Percentiles rank a stretch among this genome's conserved stretches.
These are phyloP conservation scores for Drosophila rhopaloa DNA, from an alignment of 1,140 invertebrate genomes.

Conservation along the genomic window DNA sequence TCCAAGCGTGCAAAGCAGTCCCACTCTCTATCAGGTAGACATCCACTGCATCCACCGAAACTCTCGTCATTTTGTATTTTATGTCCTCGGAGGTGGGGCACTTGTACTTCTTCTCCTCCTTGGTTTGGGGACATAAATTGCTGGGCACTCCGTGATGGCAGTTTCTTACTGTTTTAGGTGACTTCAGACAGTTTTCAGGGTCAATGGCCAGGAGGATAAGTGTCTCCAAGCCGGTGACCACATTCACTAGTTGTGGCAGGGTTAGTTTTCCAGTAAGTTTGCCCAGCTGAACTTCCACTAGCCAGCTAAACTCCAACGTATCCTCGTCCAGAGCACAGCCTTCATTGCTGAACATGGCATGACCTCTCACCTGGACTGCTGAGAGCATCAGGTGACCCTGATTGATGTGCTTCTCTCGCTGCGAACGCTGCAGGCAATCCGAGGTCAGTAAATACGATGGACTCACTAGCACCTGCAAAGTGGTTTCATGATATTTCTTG, in stretches of 20 bases:
- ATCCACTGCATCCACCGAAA: constrained; percentile 96
- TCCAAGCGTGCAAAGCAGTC: constrained; percentile 93
- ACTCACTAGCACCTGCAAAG: constrained; percentile 95
- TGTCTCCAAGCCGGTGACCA: constrained; percentile 95
- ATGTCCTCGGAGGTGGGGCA: constrained; percentile 95
- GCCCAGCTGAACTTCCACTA: constrained; percentile 92
- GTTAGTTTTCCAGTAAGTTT: constrained; percentile 93
- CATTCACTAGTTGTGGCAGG: constrained; percentile 92
- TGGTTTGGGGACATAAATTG: constrained; percentile 90
- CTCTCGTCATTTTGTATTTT: constrained; percentile 96
- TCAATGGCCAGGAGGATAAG: constrained; percentile 94
- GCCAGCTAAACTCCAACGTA: constrained; percentile 98
- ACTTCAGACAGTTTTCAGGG: constrained; percentile 94
- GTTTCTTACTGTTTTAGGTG: constrained; percentile 90
- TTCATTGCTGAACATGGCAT: constrained; percentile 98
- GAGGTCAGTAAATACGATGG: constrained; percentile 93
- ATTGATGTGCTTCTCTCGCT: constrained; percentile 91
- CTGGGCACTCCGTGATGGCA: constrained; percentile 95
- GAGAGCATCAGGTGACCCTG: constrained; percentile 96
- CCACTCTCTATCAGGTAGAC: constrained; percentile 95
- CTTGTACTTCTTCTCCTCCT: constrained; percentile 89
- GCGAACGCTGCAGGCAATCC: constrained; percentile 89
- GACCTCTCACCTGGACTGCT: constrained; percentile 95
- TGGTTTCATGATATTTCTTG: constrained; percentile 95
- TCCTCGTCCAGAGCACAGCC: constrained; percentile 95